phyloP scores from a whole-genome alignment of 2,113 vertebrate species.

The Petrocephalus microphthalmus region DNA sequence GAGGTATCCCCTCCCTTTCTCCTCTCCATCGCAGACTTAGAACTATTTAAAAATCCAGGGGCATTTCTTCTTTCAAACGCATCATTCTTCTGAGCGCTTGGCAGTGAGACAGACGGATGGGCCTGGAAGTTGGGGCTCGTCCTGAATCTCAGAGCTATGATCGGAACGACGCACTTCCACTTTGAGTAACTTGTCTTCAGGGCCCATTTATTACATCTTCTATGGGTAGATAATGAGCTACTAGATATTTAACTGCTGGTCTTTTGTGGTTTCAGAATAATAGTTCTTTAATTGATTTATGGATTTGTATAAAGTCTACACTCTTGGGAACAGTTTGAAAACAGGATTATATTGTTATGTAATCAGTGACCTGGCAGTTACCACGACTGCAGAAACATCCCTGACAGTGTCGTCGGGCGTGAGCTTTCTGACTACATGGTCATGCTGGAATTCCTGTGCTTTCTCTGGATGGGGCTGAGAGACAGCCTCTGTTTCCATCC shows the following conservation, averaged over 20 bases:
- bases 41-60: neutral
- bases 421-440: neutral
- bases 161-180: neutral
- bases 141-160: neutral
- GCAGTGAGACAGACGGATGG: neutral
- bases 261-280: neutral
- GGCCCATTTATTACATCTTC: neutral
- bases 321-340: neutral
- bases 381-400: neutral
- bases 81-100: neutral
- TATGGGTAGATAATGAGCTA: neutral
- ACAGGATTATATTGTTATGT: neutral
- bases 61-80: neutral
- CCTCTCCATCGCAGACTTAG: neutral
- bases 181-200: neutral
- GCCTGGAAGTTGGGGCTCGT: neutral
- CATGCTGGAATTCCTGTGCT: neutral
- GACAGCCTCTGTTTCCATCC: neutral
- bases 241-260: neutral
- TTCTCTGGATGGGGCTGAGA: neutral
- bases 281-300: neutral
- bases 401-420: neutral
- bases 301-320: neutral
- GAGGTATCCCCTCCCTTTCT: constrained; percentile 58
- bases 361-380: neutral